phyloP scores from a whole-genome alignment of 2,113 vertebrate genomes.

The Malurus elegans region DNA sequence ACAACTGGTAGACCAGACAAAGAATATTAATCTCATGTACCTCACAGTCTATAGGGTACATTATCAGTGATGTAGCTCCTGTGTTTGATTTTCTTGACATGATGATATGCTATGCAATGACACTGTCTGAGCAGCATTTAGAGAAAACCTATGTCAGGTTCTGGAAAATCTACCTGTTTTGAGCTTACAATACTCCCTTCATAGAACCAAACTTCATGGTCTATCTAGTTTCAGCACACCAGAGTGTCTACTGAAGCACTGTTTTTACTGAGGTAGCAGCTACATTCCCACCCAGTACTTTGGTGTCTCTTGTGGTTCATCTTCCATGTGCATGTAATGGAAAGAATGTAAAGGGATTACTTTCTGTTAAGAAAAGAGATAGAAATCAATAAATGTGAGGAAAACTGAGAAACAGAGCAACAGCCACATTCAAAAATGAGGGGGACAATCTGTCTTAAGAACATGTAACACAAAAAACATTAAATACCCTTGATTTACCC shows the following conservation, averaged over 20 bases:
- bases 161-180: background rate
- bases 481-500: background rate
- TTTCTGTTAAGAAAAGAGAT: background rate
- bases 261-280: background rate
- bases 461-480: background rate
- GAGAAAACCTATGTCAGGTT: background rate
- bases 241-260: background rate
- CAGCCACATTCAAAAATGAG: background rate
- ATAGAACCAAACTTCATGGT: background rate
- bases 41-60: background rate
- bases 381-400: background rate
- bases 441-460: background rate
- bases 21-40: background rate
- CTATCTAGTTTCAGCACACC: background rate
- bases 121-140: background rate
- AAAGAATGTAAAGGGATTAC: background rate
- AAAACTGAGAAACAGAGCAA: background rate
- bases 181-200: background rate
- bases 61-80: background rate
- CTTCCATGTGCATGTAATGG: background rate
- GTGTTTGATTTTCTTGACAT: background rate
- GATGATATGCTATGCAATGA: background rate
- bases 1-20: background rate
- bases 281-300: background rate
- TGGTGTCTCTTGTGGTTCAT: background rate